Base-by-base conservation (phyloP, 2,888 invertebrate species). In the Salticus scenicus region DNA sequence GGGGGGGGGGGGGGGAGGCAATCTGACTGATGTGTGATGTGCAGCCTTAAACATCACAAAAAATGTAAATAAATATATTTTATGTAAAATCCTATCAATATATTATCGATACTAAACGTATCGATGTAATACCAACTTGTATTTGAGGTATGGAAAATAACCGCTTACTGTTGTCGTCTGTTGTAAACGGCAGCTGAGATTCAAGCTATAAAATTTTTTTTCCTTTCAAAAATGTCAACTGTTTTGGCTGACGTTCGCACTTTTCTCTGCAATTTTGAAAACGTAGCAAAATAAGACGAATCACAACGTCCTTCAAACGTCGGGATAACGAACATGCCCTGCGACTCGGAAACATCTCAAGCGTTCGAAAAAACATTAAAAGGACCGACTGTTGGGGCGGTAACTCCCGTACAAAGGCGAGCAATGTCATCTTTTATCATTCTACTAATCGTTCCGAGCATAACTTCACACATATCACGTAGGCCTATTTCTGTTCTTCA, bases 361-460 rank as follows among this genome's bases (percentile, higher is more conserved):
- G 67, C 17, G 72, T 37, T 33, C 67, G 66, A 83, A 83, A 83
- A 83, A 83, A 77, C 72, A 77, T 77, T 71, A 83, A 83, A 83
- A 77, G 83, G 57, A 57, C 83, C 83, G 83, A 83, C 83, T 66
- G 31, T 69, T 7, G 72, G 51, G 77, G 72, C 83, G 77, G 83
- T 77, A 83, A 77, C 77, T 72, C 33, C 69, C 70, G 42, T 74
- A 78, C 84, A 78, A 85, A 84, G 84, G 67, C 84, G 20, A 42
- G 74, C 31, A 64, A 73, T 79, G 84, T 85, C 84, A 79, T 79
- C 78, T 79, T 85, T 78, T 85, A 85, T 85, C 84, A 85, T 85
- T 85, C 74, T 74, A 77, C 84, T 85, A 85, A 85, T 75, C 78
- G 84, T 79, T 74, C 64, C 47, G 47, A 63, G 78, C 78, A 85